A percentile compares a stretch with the other conserved stretches of the same genome.
Evolutionary conservation across 2,113 vertebrate genomes (phyloP).

Genomic region (Salminus brasiliensis): DNA sequence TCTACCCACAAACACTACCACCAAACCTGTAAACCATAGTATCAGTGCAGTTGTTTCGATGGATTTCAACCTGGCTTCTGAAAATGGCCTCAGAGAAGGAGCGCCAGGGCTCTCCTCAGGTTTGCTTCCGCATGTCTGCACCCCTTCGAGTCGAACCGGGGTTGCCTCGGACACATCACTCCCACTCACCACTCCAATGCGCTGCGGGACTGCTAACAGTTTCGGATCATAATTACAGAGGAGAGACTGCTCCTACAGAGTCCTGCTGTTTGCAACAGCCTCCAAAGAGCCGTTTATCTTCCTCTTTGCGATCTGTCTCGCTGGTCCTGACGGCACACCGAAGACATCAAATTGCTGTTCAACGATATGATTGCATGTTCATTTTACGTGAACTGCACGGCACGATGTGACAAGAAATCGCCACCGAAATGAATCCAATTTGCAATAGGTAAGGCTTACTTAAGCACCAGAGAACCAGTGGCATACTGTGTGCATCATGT

Average conservation of each 20-base stretch:
- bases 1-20: background rate
- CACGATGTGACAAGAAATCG: slow-evolving; percentile 12
- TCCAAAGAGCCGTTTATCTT: background rate
- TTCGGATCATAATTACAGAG: slow-evolving; percentile 27
- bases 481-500: background rate
- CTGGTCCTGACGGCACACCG: background rate
- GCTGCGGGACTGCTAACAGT: background rate
- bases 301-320: slow-evolving; percentile 1
- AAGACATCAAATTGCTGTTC: slow-evolving; percentile 11
- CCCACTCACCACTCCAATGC: slow-evolving; percentile 3
- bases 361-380: slow-evolving; percentile 16
- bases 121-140: slow-evolving; percentile 33
- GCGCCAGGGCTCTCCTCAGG: background rate
- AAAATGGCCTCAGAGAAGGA: background rate
- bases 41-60: background rate
- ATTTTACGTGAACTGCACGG: background rate
- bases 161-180: slow-evolving; percentile 25
- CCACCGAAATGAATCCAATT: slow-evolving; percentile 2
- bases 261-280: slow-evolving; percentile 4
- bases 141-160: background rate
- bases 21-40: background rate
- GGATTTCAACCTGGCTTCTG: background rate
- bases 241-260: background rate
- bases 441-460: background rate
- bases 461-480: background rate